Percentiles rank a stretch among this genome's conserved stretches.
phyloP scores from a whole-genome alignment of 1,140 invertebrate species.

The Brachionus manjavacas region DNA sequence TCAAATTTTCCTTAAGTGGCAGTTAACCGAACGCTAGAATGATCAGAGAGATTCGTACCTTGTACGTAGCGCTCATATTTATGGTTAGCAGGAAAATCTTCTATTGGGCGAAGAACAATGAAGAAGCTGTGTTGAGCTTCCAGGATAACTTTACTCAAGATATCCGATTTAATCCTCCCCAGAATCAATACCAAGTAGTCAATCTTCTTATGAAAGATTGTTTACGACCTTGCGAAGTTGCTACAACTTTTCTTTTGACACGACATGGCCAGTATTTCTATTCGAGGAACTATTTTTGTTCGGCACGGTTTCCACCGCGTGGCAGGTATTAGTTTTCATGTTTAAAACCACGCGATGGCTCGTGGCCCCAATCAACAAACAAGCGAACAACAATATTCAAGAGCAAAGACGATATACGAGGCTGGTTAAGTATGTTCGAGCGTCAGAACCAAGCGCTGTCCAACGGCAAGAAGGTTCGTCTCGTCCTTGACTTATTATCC shows the following conservation, averaged over 20 bases:
- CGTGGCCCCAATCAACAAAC: neutral
- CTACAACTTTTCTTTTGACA: neutral
- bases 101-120: neutral
- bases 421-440: neutral
- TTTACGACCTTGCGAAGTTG: neutral
- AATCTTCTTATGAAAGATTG: neutral
- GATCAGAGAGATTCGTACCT: neutral
- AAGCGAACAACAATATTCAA: neutral
- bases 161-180: neutral
- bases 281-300: no score
- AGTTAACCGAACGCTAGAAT: neutral
- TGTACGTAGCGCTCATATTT: neutral
- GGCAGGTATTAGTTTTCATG: neutral
- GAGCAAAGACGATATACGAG: neutral
- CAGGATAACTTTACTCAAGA: neutral
- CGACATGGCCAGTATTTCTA: no score
- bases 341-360: neutral
- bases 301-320: neutral
- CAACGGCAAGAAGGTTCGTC: neutral
- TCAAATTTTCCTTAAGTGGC: no score
- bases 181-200: neutral
- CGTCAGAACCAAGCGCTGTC: neutral
- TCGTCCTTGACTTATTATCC: neutral
- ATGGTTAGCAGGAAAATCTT: neutral
- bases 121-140: neutral